Base-by-base conservation (phyloP, 2,888 invertebrate genomes). In the Holacanthella duospinosa region DNA sequence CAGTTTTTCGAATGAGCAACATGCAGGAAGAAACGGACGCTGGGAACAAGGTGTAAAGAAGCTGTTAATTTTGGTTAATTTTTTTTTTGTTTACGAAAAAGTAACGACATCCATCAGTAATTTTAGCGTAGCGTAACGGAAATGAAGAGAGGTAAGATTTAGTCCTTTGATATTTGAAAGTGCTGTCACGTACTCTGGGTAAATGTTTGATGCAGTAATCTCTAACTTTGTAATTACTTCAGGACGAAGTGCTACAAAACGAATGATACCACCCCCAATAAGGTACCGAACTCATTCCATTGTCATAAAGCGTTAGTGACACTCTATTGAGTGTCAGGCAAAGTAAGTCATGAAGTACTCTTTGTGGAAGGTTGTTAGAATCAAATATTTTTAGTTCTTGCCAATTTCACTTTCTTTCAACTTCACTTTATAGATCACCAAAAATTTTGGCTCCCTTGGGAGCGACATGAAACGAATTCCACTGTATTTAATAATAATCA, bases 301-400 rank as follows among this genome's bases (percentile, higher is more conserved):
- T 9, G n/a, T 48, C 48, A 21, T n/a, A 48, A 4, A 48, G 21
- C 21, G 58, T 29, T n/a, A 55, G n/a, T 26, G 6, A 4, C 55
- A 25, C n/a, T 26, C 12, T 12, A 55, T 55, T 55, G 27, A 6
- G 24, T 3, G 21, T 43, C 6, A 58, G 25, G 21, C 4, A 43
- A 4, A 58, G 58, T 6, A 58, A 24, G 12, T 58, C 58, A 21
- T 21, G 43, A 21, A 58, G 58, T 21, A 58, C 36, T 9, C 36
- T 43, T 29, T 25, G 58, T 9, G 58, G 58, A 9, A 58, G 29
- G 24, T 27, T 6, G 24, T 58, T 58, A 4, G 48, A 48, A 9
- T 48, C 48, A 48, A 48, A 21, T n/a, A 48, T 48, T 21, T 48
- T 48, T 9, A 48, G 21, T 21, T n/a, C n/a, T n/a, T n/a, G n/a